Evolutionary conservation across 2,888 invertebrate genomes (phyloP).

Genomic region (Acrobeloides nanus): DNA sequence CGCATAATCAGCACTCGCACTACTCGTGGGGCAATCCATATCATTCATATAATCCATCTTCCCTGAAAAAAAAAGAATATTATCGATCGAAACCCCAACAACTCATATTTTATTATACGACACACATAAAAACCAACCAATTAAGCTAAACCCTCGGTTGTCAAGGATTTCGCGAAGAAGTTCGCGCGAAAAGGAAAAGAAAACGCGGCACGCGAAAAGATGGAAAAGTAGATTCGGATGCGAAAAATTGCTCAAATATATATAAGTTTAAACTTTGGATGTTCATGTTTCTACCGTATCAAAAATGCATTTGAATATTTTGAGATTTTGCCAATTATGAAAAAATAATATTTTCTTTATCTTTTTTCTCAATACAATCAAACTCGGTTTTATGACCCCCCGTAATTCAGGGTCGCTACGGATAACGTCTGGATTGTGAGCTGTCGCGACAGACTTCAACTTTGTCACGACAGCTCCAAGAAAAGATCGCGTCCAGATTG

Average conservation of each 20-base stretch:
- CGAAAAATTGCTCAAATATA: slow-evolving; percentile 4
- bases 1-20: slow-evolving; percentile 1
- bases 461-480: no score
- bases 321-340: background rate
- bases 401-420: background rate
- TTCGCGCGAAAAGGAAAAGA: no score
- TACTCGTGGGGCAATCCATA: background rate
- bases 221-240: background rate
- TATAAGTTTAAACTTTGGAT: slow-evolving; percentile 3
- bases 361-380: background rate
- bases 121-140: no score
- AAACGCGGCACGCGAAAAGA: no score
- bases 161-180: no score
- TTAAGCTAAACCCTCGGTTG: no score
- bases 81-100: no score
- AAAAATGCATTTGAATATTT: background rate
- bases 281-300: background rate
- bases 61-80: no score
- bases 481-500: no score
- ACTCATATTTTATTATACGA: no score
- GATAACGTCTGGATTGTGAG: background rate
- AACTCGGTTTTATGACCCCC: background rate
- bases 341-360: background rate
- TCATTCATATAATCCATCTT: no score
- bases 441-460: background rate